Evolutionary conservation across 2,888 invertebrate species (phyloP), one percentile per base, ranked within the genome.

Genomic region (Cryptocephalus moraei): DNA sequence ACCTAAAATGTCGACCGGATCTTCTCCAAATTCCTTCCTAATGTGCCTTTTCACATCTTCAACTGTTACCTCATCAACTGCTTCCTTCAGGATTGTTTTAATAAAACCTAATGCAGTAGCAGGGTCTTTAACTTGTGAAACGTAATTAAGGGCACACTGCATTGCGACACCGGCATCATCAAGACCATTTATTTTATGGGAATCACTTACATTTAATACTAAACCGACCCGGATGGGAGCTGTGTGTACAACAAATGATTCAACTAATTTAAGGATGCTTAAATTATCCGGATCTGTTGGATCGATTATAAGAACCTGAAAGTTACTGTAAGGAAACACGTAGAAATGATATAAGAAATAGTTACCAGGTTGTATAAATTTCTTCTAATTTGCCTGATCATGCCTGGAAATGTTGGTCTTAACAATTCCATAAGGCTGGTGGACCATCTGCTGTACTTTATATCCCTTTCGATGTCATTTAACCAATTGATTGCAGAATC

Each of bases 351-450:
- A 6, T 22, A 22, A 22, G 22, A 22, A 39, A 32, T 9, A 69
- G 75, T 73, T 66, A 84, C 87, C 66, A 90, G 77, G 71, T 90
- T 89, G 60, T 88, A 90, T 22, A 95, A 77, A 71, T 93, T 92
- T 59, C 87, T 81, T 49, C 88, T 77, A 58, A 91, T 78, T 65
- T 89, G 90, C 53, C 97, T 76, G 50, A 99, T 73, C 94, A 97
- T 96, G 46, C 97, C 97, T 1, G 96, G 96, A 65, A 94, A 99
- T 0, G 94, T 92, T n/a, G 97, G 96, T 50, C 95, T 77, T 52
- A 99, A 73, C 52, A 99, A 74, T 62, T 96, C 93, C 75, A 88
- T 88, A 45, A 91, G 80, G 34, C 88, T 89, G 1, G 82, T 75
- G 0, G 93, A 88, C 97, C 96, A 99, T 47, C 87, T 78, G 32